Conservation (phyloP, 2,888 invertebrate genomes). For the Cryptocephalus primarius region DNA sequence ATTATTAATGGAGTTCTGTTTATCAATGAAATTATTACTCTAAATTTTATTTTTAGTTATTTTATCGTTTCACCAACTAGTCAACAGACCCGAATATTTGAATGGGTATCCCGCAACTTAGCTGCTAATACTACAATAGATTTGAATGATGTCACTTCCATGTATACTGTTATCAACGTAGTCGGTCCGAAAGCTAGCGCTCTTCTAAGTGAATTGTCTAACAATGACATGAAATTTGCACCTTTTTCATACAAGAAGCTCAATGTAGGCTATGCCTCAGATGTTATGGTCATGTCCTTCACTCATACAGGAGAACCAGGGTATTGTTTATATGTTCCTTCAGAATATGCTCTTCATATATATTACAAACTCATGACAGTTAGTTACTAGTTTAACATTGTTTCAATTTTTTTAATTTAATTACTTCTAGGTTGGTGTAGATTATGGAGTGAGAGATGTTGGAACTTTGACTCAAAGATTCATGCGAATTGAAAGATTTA, state of each 20-base stretch:
- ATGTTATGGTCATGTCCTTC: constrained; percentile 58
- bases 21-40: too few relatives aligned
- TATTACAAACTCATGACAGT: constrained; percentile 55
- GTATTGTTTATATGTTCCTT: constrained; percentile 57
- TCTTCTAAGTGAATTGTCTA: constrained; percentile 52
- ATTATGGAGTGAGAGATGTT: constrained; percentile 57
- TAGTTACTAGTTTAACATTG: constrained; percentile 13
- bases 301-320: constrained; percentile 64
- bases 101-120: constrained; percentile 57
- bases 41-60: constrained; percentile 38
- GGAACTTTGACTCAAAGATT: constrained; percentile 56
- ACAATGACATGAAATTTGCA: constrained; percentile 48
- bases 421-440: constrained; percentile 42
- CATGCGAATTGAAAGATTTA: constrained; percentile 57
- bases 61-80: constrained; percentile 72
- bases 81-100: constrained; percentile 60
- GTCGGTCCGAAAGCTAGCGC: constrained; percentile 59
- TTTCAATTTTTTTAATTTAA: neutral
- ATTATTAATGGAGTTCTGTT: too few relatives aligned
- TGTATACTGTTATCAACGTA: constrained; percentile 61
- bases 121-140: constrained; percentile 49
- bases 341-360: constrained; percentile 63
- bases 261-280: constrained; percentile 57
- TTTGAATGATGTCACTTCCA: constrained; percentile 57
- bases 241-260: constrained; percentile 57